Evolutionary conservation across 2,797 vertebrate genomes (phyloP), one percentile per base, ranked within the genome.

Genomic region (Champsocephalus esox): DNA sequence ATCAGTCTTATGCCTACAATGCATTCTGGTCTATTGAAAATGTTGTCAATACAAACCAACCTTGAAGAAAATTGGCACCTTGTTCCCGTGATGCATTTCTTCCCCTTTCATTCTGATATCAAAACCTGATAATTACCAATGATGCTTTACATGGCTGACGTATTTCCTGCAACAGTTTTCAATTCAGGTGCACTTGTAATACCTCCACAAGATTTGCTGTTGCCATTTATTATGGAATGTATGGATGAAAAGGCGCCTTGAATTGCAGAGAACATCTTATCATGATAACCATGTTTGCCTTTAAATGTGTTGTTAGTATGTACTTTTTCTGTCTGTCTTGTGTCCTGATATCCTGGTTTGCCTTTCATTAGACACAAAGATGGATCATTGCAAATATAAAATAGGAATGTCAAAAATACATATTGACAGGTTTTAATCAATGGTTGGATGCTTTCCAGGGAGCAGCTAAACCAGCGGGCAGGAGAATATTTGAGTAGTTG

Each of bases 311-410:
- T 9, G 7, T 38, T 9, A 38, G 34, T 38, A 9, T 38, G 51
- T 54, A 11, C 24, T 54, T 54, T 13, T 51, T 21, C 50, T 51
- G 5, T 19, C 3, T 28, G 2, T 38, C 12, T 68, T 44, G 13
- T 70, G 43, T 61, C 34, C 44, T 28, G 10, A 65, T 48, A 34
- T 72, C 32, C 32, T 21, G 9, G 38, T 32, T 32, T 68, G 21
- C 28, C 54, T 41, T 5, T 59, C 4, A 49, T 16, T 4, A 49
- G 32, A 61, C 32, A 45, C 8, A 49, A 63, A 19, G 17, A 43
- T 17, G 9, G 73, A 68, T 49, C 17, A 44, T 4, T 19, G 51
- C 19, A 44, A 63, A 14, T 9, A 44, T 24, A 44, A 51, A 48
- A 62, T 28, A 3, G 46, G 17, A 12, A 19, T 21, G 8, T 19